Evolutionary conservation across 2,113 vertebrate genomes (phyloP).

Genomic region (Rhabdomys dilectus): DNA sequence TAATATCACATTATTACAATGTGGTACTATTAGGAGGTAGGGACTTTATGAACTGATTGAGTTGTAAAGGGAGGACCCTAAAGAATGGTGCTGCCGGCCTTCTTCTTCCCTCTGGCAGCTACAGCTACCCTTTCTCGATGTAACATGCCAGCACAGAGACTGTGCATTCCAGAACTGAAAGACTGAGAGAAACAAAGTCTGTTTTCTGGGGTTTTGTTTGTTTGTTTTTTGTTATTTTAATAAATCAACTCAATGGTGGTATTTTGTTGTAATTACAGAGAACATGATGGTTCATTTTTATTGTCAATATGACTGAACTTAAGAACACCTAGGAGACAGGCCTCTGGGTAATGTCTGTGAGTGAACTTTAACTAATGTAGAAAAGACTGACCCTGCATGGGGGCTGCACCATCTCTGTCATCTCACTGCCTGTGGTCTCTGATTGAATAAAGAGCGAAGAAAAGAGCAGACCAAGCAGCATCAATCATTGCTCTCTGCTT

Average conservation of each 20-base stretch:
- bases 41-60: neutral
- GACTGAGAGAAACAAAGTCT: neutral
- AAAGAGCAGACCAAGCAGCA: neutral
- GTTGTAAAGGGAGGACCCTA: fast-evolving
- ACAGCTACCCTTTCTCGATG: neutral
- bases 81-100: neutral
- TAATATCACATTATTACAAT: no score
- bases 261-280: neutral
- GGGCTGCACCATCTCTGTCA: neutral
- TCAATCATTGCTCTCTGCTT: neutral
- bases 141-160: neutral
- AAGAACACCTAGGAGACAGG: neutral
- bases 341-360: neutral
- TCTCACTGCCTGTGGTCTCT: neutral
- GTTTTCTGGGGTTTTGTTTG: neutral
- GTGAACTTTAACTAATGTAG: neutral
- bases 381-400: neutral
- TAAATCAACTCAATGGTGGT: neutral
- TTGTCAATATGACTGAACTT: neutral
- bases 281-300: neutral
- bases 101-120: neutral
- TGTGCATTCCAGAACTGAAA: neutral
- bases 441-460: neutral
- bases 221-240: neutral
- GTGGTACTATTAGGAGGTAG: neutral